Evolutionary conservation across 2,797 vertebrate genomes (phyloP).

Genomic region (Micromesistius poutassou): DNA sequence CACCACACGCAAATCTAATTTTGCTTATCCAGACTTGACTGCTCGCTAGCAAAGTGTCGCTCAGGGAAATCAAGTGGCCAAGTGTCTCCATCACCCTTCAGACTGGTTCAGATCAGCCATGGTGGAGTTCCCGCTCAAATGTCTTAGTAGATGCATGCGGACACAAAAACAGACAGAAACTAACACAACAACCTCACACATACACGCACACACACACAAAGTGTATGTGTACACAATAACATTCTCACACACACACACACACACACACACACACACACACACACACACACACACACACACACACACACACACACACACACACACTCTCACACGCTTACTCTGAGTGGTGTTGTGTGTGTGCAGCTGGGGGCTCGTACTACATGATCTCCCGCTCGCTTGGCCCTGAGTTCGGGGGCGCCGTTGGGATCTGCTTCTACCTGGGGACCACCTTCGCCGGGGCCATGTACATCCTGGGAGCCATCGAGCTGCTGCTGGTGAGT

Average conservation of each 20-base stretch:
- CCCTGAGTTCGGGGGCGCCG: slow-evolving; percentile 94
- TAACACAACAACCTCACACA: neutral
- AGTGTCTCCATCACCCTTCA: neutral
- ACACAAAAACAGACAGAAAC: neutral
- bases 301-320: neutral
- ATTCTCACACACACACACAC: too few relatives aligned
- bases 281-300: neutral
- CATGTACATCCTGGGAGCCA: slow-evolving; percentile 99
- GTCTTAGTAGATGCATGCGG: too few relatives aligned
- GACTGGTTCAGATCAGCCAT: neutral
- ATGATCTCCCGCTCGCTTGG: slow-evolving; percentile 98
- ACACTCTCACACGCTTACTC: neutral
- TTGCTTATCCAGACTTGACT: neutral
- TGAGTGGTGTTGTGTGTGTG: slow-evolving; percentile 17
- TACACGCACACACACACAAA: neutral
- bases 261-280: neutral
- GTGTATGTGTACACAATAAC: too few relatives aligned
- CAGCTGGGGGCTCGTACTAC: slow-evolving; percentile 97
- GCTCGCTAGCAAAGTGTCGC: neutral
- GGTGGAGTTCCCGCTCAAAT: neutral
- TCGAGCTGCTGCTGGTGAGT: slow-evolving; percentile 94
- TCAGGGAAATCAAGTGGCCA: neutral
- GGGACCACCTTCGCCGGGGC: slow-evolving; percentile 95
- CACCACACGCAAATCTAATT: neutral
- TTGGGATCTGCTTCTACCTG: slow-evolving; percentile 98